These are phyloP conservation scores for Neosalanx taihuensis DNA, from an alignment of 2,797 vertebrate genomes.

Conservation along the genomic window DNA sequence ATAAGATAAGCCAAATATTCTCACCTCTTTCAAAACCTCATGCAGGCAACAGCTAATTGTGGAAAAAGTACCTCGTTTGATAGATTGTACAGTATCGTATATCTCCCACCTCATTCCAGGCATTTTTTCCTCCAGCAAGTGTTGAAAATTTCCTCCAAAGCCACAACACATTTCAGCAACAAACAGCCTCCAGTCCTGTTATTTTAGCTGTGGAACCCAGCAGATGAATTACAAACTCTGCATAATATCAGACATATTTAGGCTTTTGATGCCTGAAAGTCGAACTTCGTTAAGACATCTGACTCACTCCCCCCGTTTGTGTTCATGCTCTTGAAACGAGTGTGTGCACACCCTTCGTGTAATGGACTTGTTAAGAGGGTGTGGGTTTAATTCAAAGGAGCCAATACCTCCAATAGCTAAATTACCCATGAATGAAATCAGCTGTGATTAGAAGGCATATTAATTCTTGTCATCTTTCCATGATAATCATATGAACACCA, in stretches of 20 bases:
- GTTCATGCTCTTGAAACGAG: conserved; percentile 35
- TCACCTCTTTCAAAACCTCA: conserved; percentile 3
- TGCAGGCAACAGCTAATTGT: background rate
- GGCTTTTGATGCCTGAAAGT: conserved; percentile 66
- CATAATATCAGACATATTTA: conserved; percentile 65
- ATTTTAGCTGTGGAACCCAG: conserved; percentile 76
- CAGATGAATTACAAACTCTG: conserved; percentile 65
- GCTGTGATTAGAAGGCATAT: conserved; percentile 65
- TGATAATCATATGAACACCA: conserved; percentile 66
- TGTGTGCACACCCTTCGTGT: conserved; percentile 65
- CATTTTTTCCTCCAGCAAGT: conserved; percentile 27
- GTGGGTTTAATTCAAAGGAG: conserved; percentile 53
- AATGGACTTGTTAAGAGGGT: conserved; percentile 70
- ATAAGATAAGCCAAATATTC: background rate
- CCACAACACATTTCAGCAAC: conserved; percentile 34
- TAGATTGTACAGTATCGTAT: conserved; percentile 37
- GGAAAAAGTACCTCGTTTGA: conserved; percentile 2
- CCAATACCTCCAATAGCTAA: conserved; percentile 51
- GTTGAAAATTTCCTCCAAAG: conserved; percentile 47
- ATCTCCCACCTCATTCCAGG: conserved; percentile 43
- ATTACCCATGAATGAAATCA: conserved; percentile 65
- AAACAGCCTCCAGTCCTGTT: conserved; percentile 61
- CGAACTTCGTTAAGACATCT: conserved; percentile 69
- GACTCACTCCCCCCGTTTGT: conserved; percentile 63
- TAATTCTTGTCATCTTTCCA: conserved; percentile 68